Conservation (phyloP, 2,113 vertebrate species). For the Semicossyphus pulcher region DNA sequence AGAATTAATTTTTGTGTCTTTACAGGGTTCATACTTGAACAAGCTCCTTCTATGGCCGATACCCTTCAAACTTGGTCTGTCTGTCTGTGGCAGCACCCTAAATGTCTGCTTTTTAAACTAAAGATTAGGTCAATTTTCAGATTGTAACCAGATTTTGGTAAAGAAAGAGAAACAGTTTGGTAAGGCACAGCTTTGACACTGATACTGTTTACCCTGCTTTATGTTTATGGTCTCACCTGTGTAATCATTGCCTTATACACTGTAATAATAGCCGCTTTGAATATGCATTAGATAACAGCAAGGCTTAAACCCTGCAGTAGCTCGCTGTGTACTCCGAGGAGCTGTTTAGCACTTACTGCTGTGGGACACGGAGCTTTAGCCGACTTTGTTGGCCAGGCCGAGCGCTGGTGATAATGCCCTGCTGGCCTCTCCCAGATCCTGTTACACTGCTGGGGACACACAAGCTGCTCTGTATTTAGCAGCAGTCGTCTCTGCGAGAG, state of each 20-base stretch:
- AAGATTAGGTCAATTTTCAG: too few species aligned
- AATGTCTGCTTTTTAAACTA: too few species aligned
- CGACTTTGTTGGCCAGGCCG: conserved; percentile 58
- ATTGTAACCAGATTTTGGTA: not conserved
- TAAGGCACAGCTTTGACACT: not conserved
- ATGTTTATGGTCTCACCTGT: conserved; percentile 9
- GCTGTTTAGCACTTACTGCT: conserved; percentile 49
- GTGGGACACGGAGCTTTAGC: conserved; percentile 47
- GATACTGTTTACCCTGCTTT: not conserved
- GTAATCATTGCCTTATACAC: conserved; percentile 18
- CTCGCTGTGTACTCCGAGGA: conserved; percentile 30
- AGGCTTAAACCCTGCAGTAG: conserved; percentile 10
- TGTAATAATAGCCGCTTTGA: conserved; percentile 25
- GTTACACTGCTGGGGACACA: conserved; percentile 78
- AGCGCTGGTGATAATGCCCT: conserved; percentile 65
- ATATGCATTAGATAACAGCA: conserved; percentile 14
- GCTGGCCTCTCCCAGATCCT: conserved; percentile 73
- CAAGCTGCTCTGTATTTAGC: conserved; percentile 74
- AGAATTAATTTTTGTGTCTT: too few species aligned
- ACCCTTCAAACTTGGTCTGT: too few species aligned
- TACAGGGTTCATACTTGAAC: too few species aligned
- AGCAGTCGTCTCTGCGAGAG: conserved; percentile 49
- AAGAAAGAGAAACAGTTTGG: not conserved
- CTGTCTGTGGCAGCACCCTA: too few species aligned
- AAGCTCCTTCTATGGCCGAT: too few species aligned